Conservation (phyloP, 2,113 vertebrate species). For the Plestiodon gilberti region DNA sequence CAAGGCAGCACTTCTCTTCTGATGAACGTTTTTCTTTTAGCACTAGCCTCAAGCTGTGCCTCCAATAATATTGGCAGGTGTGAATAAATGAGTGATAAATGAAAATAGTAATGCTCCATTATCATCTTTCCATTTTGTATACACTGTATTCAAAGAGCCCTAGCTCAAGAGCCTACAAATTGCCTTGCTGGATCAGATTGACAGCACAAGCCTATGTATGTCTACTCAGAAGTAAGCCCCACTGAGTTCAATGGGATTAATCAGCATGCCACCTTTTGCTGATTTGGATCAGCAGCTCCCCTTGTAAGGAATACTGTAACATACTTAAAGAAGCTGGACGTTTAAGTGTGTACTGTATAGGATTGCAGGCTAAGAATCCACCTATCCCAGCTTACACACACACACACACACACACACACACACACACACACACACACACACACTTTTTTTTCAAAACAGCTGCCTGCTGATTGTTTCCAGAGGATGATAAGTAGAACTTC, state of each 20-base stretch:
- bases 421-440: too few species aligned
- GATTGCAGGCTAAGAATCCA: neutral
- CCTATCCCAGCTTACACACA: neutral
- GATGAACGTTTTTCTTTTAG: neutral
- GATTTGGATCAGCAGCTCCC: neutral
- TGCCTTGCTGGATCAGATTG: neutral
- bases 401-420: too few species aligned
- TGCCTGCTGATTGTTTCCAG: neutral
- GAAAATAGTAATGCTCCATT: conserved; percentile 9
- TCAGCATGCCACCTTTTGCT: neutral
- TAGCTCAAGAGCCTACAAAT: neutral
- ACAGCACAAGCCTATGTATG: too few species aligned
- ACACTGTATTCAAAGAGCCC: neutral
- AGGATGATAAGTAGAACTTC: too few species aligned
- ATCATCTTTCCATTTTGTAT: neutral
- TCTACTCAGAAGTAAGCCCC: too few species aligned
- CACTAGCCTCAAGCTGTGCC: neutral
- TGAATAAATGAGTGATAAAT: neutral
- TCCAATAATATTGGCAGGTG: neutral
- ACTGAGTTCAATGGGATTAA: too few species aligned
- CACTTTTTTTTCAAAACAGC: too few species aligned
- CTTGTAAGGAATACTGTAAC: too few species aligned
- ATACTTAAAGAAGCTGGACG: neutral
- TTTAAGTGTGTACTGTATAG: neutral
- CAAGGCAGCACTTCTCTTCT: neutral